Evolutionary conservation across 1,140 invertebrate species (phyloP).

Genomic region (Antheraea pernyi): DNA sequence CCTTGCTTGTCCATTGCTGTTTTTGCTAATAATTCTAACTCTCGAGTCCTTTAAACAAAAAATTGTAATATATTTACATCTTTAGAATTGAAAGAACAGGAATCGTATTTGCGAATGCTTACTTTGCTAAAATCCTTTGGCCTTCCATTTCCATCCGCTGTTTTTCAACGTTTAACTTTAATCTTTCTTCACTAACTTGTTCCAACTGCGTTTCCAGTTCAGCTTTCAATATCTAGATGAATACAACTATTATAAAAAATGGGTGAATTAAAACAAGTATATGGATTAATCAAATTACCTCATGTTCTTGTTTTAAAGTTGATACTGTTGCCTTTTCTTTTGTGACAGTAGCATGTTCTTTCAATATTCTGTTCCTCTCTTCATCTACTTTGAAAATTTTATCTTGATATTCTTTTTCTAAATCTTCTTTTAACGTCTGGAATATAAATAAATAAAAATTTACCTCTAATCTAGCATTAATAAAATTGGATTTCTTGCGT

Average conservation of each 20-base stretch:
- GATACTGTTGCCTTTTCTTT: slow-evolving; percentile 68
- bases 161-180: slow-evolving; percentile 60
- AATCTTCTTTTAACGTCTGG: slow-evolving; percentile 61
- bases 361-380: slow-evolving; percentile 54
- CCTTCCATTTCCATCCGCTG: slow-evolving; percentile 70
- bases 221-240: slow-evolving; percentile 62
- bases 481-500: neutral
- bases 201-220: slow-evolving; percentile 66
- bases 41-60: slow-evolving; percentile 52
- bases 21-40: slow-evolving; percentile 69
- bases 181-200: slow-evolving; percentile 61
- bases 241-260: neutral
- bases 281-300: slow-evolving; percentile 39
- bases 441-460: slow-evolving; percentile 12
- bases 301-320: slow-evolving; percentile 61
- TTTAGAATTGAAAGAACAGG: neutral
- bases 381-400: slow-evolving; percentile 65
- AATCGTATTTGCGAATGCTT: slow-evolving; percentile 17
- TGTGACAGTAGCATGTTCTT: slow-evolving; percentile 49
- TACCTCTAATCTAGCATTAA: neutral
- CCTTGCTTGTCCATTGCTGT: slow-evolving; percentile 70
- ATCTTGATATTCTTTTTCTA: slow-evolving; percentile 66
- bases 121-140: slow-evolving; percentile 68
- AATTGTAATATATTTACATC: neutral
- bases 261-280: neutral